phyloP scores from a whole-genome alignment of 1,140 invertebrate species.

The Lithobius niger region DNA sequence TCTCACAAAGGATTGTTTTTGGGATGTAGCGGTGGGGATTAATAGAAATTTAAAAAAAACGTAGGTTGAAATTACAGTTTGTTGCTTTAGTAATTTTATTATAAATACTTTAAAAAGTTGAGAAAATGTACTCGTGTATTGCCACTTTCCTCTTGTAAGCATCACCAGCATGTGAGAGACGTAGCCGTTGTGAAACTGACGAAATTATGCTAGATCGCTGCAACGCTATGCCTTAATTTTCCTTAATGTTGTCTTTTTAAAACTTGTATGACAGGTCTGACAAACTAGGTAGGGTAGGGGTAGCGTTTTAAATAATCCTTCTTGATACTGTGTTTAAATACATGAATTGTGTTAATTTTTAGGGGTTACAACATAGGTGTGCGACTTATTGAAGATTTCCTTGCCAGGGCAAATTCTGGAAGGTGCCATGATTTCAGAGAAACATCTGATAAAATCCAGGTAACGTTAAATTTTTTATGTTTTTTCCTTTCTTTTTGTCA shows the following conservation, averaged over 20 bases:
- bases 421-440: conserved; percentile 92
- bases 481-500: conserved; percentile 9
- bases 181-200: not conserved
- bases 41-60: no score
- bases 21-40: no score
- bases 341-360: conserved; percentile 15
- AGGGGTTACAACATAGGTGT: conserved; percentile 96
- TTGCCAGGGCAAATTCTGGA: conserved; percentile 77
- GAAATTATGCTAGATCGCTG: not conserved
- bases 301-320: not conserved
- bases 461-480: no score
- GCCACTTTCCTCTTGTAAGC: no score
- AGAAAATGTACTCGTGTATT: no score
- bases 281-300: not conserved
- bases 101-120: no score
- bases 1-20: no score
- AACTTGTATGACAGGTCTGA: not conserved
- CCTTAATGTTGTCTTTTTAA: not conserved
- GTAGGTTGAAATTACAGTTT: no score
- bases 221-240: not conserved
- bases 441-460: conserved; percentile 92
- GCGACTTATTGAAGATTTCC: conserved; percentile 91
- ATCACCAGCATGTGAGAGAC: no score
- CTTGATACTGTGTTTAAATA: no score
- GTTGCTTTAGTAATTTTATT: no score